phyloP scores from a whole-genome alignment of 2,888 invertebrate genomes.

The Aporophyla lueneburgensis region DNA sequence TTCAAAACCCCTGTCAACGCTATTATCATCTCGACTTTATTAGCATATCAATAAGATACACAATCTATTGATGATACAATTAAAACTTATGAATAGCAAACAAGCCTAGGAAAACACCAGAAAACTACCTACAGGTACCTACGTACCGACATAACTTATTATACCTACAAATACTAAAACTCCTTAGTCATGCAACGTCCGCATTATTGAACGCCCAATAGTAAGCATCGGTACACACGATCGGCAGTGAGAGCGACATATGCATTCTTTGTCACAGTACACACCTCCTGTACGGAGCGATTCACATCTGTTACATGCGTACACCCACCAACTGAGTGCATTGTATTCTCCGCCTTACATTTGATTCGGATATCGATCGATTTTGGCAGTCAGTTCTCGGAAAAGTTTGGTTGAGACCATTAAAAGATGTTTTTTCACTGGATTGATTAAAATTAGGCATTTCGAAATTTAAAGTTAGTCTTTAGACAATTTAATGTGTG shows the following conservation, averaged over 20 bases:
- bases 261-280: slow-evolving; percentile 82
- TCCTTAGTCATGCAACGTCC: slow-evolving; percentile 81
- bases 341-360: slow-evolving; percentile 76
- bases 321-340: slow-evolving; percentile 81
- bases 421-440: not conserved
- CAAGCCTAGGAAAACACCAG: no score
- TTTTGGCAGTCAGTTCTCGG: slow-evolving; percentile 19
- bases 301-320: slow-evolving; percentile 86
- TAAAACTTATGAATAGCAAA: no score
- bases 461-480: no score
- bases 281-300: slow-evolving; percentile 78
- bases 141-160: slow-evolving; percentile 10
- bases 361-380: slow-evolving; percentile 46
- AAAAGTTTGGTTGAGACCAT: not conserved
- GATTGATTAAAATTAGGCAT: not conserved
- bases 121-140: no score
- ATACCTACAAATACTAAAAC: slow-evolving; percentile 50
- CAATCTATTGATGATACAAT: no score
- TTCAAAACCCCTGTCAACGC: no score
- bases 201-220: slow-evolving; percentile 83
- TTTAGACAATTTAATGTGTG: no score
- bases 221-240: slow-evolving; percentile 70
- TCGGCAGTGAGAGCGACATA: slow-evolving; percentile 78
- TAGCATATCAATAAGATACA: no score
- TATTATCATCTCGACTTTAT: no score